Percentiles rank a stretch among this genome's conserved stretches.
These are phyloP conservation scores for Sesia apiformis DNA, from an alignment of 2,888 invertebrate species.

Conservation along the genomic window DNA sequence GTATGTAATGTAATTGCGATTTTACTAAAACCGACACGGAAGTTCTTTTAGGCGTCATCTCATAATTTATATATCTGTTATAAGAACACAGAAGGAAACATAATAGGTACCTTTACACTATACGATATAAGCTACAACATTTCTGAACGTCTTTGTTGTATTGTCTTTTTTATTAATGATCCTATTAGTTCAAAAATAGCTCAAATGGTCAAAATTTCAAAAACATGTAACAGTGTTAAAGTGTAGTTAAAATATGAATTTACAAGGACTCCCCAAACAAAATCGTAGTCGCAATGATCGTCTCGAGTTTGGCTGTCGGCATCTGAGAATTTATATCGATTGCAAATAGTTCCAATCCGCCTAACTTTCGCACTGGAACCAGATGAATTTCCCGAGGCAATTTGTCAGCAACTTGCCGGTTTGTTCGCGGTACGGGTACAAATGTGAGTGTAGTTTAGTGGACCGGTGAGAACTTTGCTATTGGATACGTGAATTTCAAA, in stretches of 20 bases:
- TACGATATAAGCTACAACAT: no score
- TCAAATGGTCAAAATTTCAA: not conserved
- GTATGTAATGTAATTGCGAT: no score
- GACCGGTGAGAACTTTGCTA: no score
- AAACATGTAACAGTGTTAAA: not conserved
- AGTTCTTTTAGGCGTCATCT: no score
- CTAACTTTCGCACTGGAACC: not conserved
- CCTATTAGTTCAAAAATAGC: no score
- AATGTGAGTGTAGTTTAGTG: not conserved
- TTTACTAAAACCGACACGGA: no score
- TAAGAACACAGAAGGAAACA: no score
- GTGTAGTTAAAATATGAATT: not conserved
- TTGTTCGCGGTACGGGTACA: not conserved
- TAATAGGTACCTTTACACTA: no score
- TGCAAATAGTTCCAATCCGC: constrained; percentile 3
- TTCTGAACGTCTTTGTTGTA: no score
- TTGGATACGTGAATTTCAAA: no score
- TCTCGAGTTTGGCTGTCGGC: constrained; percentile 1
- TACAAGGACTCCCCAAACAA: not conserved
- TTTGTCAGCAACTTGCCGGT: not conserved
- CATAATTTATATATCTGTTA: no score
- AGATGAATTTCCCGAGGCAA: not conserved
- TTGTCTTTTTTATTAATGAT: no score
- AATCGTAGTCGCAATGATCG: not conserved
- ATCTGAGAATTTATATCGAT: constrained; percentile 3